Evolutionary conservation across 1,140 invertebrate species (phyloP), one percentile per base, ranked within the genome.

Genomic region (Bathynomus jamesi): DNA sequence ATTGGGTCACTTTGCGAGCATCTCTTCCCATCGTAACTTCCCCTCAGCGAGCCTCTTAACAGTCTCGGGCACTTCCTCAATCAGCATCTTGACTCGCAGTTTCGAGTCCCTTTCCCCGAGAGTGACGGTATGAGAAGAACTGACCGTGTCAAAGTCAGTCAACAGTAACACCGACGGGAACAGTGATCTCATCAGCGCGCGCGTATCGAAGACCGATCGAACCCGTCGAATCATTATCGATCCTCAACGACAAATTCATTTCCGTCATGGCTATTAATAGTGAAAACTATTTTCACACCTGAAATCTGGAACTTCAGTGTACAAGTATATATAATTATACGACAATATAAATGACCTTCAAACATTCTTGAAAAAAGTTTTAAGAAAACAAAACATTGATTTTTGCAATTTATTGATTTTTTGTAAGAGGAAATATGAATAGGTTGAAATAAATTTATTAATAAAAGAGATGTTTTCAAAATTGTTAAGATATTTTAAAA

Each of bases 61-160:
- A 10, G 30, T 40, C 10, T 17, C 24, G n/a, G 11, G 24, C 27
- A 29, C 69, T 10, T 32, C 28, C 3, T 13, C n/a, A 21, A 71
- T 68, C 63, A 53, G 87, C 75, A 97, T 86, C 79, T 97, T 85
- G 29, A 99, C 90, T 88, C 99, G 98, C 74, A 88, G 87, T 90
- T 97, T 98, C 10, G 90, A 89, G 80, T 99, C 94, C 77, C 97
- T 85, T 83, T 99, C 95, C 72, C 98, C 85, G 2, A 99, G 84
- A 0, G 98, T 99, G 0, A 93, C 96, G 69, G 91, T 91, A 80
- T 94, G 87, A 0, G 95, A 94, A 27, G 80, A 78, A 80, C 94
- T 92, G 0, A 96, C 81, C 0, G 93, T 93, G 83, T 99, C 98
- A 86, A 99, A 99, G 84, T 99, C n/a, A n/a, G n/a, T n/a, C 98